Evolutionary conservation across 2,113 vertebrate genomes (phyloP).

Genomic region (Apodemus speciosus): DNA sequence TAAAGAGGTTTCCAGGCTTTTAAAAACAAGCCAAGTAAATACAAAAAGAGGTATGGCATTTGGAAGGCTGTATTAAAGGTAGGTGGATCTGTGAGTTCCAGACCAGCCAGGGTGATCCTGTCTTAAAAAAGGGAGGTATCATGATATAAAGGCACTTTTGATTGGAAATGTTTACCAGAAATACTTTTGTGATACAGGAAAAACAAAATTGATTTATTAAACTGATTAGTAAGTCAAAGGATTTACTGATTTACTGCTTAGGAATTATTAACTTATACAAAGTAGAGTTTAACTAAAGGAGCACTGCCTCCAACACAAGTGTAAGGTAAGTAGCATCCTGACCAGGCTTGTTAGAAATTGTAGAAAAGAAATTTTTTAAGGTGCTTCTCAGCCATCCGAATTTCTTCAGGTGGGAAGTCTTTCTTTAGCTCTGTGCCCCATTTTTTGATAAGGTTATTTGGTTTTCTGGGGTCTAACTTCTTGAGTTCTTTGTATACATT

Average conservation of each 20-base stretch:
- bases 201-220: background rate
- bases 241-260: background rate
- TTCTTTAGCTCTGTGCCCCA: no score
- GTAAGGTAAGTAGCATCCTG: background rate
- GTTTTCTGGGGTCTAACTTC: no score
- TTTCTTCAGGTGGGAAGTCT: no score
- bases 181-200: background rate
- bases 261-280: background rate
- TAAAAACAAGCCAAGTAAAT: background rate
- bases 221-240: background rate
- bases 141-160: background rate
- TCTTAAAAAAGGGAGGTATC: background rate
- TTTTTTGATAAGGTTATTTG: no score
- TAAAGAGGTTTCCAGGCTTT: background rate
- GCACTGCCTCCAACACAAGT: background rate
- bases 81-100: background rate
- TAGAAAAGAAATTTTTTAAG: background rate
- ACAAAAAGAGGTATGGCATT: background rate
- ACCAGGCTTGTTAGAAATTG: background rate
- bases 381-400: no score
- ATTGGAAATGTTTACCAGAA: background rate
- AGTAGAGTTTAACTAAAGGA: background rate
- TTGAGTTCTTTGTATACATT: no score
- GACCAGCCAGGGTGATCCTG: no score
- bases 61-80: background rate